Conservation (phyloP, 2,888 invertebrate genomes). For the Helicoverpa assulta region DNA sequence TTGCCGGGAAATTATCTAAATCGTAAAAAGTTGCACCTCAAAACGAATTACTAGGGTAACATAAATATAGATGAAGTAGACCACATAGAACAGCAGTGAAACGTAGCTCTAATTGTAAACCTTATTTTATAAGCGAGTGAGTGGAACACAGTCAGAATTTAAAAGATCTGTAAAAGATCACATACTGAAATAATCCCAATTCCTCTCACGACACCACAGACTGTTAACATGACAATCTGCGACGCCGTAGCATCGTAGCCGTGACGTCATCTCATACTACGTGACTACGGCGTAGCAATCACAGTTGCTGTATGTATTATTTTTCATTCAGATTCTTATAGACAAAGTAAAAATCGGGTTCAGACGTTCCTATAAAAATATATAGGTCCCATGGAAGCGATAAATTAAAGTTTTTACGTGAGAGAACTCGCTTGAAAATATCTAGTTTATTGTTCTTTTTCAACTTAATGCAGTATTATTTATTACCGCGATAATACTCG, state of each 20-base stretch:
- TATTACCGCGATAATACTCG: conserved; percentile 2
- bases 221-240: conserved; percentile 1
- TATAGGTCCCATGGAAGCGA: conserved; percentile 31
- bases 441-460: conserved; percentile 29
- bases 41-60: too few species aligned
- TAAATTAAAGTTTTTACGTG: conserved; percentile 45
- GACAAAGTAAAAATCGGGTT: conserved; percentile 7
- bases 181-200: not conserved
- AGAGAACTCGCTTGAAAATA: conserved; percentile 41
- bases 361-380: conserved; percentile 17
- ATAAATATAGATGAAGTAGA: too few species aligned
- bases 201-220: not conserved
- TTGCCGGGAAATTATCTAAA: too few species aligned
- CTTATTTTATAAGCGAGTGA: too few species aligned
- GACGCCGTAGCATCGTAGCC: conserved; percentile 31
- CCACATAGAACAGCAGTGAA: too few species aligned
- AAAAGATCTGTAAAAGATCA: not conserved
- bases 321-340: conserved; percentile 10
- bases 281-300: conserved; percentile 37
- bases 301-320: conserved; percentile 5
- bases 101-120: too few species aligned
- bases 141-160: too few species aligned
- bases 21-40: too few species aligned
- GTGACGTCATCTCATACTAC: conserved; percentile 18
- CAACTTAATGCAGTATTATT: conserved; percentile 11